A percentile compares a stretch with the other conserved stretches of the same genome.
phyloP scores from a whole-genome alignment of 1,140 invertebrate species.

The Aplysia californica region DNA sequence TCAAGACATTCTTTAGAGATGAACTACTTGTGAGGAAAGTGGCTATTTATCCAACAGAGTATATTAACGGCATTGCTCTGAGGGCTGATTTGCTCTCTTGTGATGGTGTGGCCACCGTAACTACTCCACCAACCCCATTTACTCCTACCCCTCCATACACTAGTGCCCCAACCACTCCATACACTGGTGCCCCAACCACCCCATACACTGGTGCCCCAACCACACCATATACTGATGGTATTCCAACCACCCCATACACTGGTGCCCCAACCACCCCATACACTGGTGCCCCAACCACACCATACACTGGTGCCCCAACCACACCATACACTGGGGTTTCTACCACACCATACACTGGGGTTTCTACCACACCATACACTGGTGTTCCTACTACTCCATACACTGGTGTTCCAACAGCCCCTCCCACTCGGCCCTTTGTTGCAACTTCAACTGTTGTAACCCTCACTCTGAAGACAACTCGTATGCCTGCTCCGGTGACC shows the following conservation, averaged over 20 bases:
- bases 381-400: too few relatives aligned
- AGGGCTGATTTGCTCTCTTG: constrained; percentile 38
- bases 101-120: not conserved
- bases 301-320: too few relatives aligned
- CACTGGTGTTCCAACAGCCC: constrained; percentile 52
- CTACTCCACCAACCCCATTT: not conserved
- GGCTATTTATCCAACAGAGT: constrained; percentile 47
- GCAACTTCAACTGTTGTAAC: not conserved
- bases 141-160: not conserved
- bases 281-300: not conserved
- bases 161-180: too few relatives aligned
- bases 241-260: constrained; percentile 8
- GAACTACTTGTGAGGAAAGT: constrained; percentile 42
- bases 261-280: not conserved
- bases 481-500: not conserved
- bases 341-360: too few relatives aligned
- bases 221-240: not conserved
- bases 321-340: too few relatives aligned
- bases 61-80: constrained; percentile 43
- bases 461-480: not conserved
- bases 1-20: constrained; percentile 34
- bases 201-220: not conserved
- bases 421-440: constrained; percentile 45
- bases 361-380: too few relatives aligned
- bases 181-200: not conserved